Evolutionary conservation across 2,113 vertebrate species (phyloP).

Genomic region (Pyrgilauda ruficollis): DNA sequence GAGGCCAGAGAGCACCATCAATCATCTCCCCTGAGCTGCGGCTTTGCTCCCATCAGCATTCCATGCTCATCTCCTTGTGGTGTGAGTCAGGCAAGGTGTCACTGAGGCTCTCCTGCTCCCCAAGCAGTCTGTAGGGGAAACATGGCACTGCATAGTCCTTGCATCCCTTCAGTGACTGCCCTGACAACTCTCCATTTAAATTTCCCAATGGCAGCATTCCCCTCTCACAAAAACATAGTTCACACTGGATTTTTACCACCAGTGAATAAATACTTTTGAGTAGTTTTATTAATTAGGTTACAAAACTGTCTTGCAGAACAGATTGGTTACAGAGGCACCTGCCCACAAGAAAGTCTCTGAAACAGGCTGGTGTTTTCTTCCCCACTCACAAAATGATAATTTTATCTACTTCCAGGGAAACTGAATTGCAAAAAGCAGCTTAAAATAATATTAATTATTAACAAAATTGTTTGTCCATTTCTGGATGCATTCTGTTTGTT

Average conservation of each 20-base stretch:
- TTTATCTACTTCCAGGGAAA: neutral
- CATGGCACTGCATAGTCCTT: neutral
- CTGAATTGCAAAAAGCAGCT: neutral
- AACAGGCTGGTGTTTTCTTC: neutral
- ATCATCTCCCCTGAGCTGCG: neutral
- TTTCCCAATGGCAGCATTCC: neutral
- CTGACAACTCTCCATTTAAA: neutral
- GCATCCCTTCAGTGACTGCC: neutral
- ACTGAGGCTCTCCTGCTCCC: neutral
- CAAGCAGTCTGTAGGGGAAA: neutral
- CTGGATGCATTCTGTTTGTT: neutral
- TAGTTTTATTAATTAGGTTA: neutral
- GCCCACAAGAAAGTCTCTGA: neutral
- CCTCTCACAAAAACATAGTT: neutral
- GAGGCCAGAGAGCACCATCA: neutral
- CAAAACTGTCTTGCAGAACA: neutral
- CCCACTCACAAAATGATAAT: neutral
- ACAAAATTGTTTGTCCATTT: neutral
- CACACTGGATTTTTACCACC: neutral
- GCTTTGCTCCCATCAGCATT: neutral
- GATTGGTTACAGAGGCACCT: neutral
- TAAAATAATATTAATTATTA: neutral
- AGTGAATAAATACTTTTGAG: neutral
- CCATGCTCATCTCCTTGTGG: neutral
- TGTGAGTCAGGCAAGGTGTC: neutral